phyloP scores from a whole-genome alignment of 2,888 invertebrate genomes.

The Trisateles emortualis region DNA sequence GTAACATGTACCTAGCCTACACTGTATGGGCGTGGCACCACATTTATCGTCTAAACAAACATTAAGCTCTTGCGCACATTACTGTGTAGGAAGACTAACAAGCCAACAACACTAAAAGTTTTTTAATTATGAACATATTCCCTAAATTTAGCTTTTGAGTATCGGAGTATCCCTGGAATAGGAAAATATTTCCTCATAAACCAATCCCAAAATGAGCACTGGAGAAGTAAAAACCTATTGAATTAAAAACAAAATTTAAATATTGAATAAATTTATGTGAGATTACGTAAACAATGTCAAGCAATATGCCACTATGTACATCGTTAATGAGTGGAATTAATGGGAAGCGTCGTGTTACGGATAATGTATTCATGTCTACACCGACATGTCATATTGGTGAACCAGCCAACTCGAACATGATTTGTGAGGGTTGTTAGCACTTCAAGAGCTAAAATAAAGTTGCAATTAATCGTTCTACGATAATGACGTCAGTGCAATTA shows the following conservation, averaged over 20 bases:
- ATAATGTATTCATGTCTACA: constrained; percentile 35
- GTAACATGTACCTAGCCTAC: too few relatives aligned
- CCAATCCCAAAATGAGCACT: too few relatives aligned
- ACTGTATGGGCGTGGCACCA: constrained; percentile 14
- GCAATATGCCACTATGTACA: constrained; percentile 11
- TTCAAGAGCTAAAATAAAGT: too few relatives aligned
- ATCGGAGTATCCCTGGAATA: too few relatives aligned
- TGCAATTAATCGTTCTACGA: too few relatives aligned
- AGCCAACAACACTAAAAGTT: not conserved
- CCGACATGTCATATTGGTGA: constrained; percentile 21
- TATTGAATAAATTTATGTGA: not conserved
- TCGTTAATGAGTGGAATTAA: constrained; percentile 32
- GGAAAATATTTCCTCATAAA: too few relatives aligned
- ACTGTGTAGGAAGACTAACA: constrained; percentile 12
- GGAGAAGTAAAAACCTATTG: too few relatives aligned
- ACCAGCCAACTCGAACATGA: constrained; percentile 7
- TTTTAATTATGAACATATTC: not conserved
- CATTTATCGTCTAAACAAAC: constrained; percentile 39
- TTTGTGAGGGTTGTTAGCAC: constrained; percentile 1
- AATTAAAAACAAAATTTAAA: too few relatives aligned
- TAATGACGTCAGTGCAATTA: too few relatives aligned
- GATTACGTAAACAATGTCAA: constrained; percentile 1
- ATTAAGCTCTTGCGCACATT: constrained; percentile 33
- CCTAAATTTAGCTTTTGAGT: too few relatives aligned
- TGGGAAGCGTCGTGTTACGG: constrained; percentile 21